Evolutionary conservation across 2,797 vertebrate species (phyloP), one percentile per base, ranked within the genome.

Genomic region (Xiphorhynchus erythropygius): DNA sequence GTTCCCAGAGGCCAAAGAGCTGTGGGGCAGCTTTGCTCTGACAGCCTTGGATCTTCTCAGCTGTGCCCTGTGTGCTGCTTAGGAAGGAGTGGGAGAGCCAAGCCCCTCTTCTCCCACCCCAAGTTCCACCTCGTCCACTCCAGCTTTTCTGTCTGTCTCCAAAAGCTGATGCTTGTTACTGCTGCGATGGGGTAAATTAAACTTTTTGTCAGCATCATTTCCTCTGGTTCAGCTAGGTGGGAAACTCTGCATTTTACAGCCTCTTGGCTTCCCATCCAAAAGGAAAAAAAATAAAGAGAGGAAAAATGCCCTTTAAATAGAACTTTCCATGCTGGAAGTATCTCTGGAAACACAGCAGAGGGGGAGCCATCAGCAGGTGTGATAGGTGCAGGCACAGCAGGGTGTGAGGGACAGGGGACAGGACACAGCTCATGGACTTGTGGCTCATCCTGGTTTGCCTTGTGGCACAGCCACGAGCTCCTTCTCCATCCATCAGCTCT

Each of bases 241-340:
- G 95, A 95, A 95, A 92, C 76, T 69, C 24, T 85, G 69, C 70
- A 47, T 82, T 94, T 97, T 95, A 93, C 65, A 92, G 79, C 28
- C 53, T 80, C 52, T 89, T 92, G 77, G 87, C 76, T 86, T 94
- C 70, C 83, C 46, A 63, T 88, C 84, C 57, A 46, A 90, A 84
- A 37, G 7, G 2, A 3, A 27, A 49, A 44, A 55, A 37, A 39
- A 24, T 18, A 10, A 19, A 13, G 35, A 30, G 23, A 27, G 85
- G 74, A 53, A 89, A 87, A 95, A 92, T 76, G 52, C 23, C 56
- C 75, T 97, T 97, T 85, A 97, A 96, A 94, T 96, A 95, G 95
- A 96, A 97, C 35, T 94, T 97, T 97, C 96, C 97, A 77, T 93
- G 59, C 92, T 97, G 96, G 96, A 97, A 84, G 24, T 60, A 44